Evolutionary conservation across 2,113 vertebrate species (phyloP).

Genomic region (Dissostichus mawsoni): DNA sequence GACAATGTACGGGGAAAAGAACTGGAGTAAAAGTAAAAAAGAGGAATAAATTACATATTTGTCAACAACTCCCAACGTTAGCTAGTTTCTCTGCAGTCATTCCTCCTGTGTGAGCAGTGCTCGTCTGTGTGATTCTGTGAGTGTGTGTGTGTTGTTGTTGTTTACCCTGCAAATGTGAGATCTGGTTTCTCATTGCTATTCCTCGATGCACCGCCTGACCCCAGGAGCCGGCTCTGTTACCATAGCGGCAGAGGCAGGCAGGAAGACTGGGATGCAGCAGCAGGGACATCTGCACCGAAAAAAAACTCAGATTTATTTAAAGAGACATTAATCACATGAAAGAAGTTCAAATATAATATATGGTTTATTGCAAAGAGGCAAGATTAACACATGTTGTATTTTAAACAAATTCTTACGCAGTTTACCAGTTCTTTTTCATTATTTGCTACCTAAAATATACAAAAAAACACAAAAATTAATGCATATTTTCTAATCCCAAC

Average conservation of each 20-base stretch:
- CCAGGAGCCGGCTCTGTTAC: slow-evolving; percentile 75
- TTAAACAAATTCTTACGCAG: too few species aligned
- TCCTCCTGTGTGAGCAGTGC: slow-evolving; percentile 1
- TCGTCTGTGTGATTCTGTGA: not conserved
- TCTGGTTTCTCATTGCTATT: slow-evolving; percentile 70
- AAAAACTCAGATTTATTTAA: slow-evolving; percentile 16
- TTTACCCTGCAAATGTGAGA: slow-evolving; percentile 59
- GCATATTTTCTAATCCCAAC: too few species aligned
- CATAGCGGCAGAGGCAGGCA: slow-evolving; percentile 76
- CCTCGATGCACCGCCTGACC: slow-evolving; percentile 68
- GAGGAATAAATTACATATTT: too few species aligned
- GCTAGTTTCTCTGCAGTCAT: not conserved
- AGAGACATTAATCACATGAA: not conserved
- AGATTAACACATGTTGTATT: not conserved
- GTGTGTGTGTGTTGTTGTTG: slow-evolving; percentile 31
- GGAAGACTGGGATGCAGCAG: slow-evolving; percentile 68
- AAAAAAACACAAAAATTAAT: too few species aligned
- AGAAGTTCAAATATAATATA: not conserved
- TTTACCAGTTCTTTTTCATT: too few species aligned
- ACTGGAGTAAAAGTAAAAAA: too few species aligned
- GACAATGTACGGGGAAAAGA: too few species aligned
- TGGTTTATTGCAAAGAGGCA: not conserved
- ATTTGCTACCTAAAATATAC: too few species aligned
- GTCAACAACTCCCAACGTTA: too few species aligned
- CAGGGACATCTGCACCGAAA: slow-evolving; percentile 48